Evolutionary conservation across 2,888 invertebrate species (phyloP), one percentile per base, ranked within the genome.

Genomic region (Andrena haemorrhoa): DNA sequence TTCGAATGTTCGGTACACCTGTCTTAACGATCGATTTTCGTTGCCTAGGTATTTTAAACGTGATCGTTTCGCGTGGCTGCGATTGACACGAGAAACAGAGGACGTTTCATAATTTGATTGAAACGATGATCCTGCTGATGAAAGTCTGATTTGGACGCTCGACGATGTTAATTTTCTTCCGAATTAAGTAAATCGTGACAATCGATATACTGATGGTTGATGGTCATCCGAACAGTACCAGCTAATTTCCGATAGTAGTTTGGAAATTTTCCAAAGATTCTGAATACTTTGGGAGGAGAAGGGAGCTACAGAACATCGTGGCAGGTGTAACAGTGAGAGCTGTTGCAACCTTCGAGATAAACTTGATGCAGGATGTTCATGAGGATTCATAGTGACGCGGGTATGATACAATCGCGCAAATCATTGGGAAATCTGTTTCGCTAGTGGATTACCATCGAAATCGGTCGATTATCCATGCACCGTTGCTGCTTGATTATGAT

Each of bases 401-500:
- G 26, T 12, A 29, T 60, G 31, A 41, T 29, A 56, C n/a, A 49
- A 79, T 79, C 64, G 35, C 26, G 68, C 63, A 66, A 72, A 80
- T 79, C 75, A 79, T 82, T 71, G 29, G 23, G 29, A 76, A 82
- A 80, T 77, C 81, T 80, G 76, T 81, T 73, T 64, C 76, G n/a
- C 51, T 61, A 12, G 7, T 16, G 23, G 72, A 81, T 80, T 76
- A 79, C 51, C 58, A 71, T 65, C 53, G 71, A 69, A 82, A 82
- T 83, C 75, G 83, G 70, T 83, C 65, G 83, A 83, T 84, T 83
- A 84, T 76, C 79, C 51, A 76, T 76, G 77, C 56, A 33, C 41
- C 41, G 68, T 29, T n/a, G 63, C 31, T 41, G 74, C 56, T 70
- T 75, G 82, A 83, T 84, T 75, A 64, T 82, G 79, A 84, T 84